These are phyloP conservation scores for Stenchaetothrips biformis DNA, from an alignment of 2,888 invertebrate species.

Conservation along the genomic window DNA sequence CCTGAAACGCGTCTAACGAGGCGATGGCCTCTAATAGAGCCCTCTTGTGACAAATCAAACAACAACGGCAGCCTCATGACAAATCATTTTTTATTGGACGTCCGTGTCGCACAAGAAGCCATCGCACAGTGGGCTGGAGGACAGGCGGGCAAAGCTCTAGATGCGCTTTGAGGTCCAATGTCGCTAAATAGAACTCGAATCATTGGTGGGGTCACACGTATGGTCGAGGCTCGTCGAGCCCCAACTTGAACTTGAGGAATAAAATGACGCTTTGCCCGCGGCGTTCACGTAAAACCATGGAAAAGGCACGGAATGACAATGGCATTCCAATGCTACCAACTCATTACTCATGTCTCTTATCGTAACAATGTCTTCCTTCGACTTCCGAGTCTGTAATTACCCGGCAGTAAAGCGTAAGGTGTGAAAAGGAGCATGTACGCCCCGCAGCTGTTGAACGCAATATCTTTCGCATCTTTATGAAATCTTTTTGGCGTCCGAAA, in stretches of 20 bases:
- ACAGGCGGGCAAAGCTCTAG: not conserved
- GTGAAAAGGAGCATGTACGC: not conserved
- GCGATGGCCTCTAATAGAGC: constrained; percentile 15
- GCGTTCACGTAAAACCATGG: no score
- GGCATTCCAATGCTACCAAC: not conserved
- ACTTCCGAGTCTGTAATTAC: constrained; percentile 1
- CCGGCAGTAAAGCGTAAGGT: not conserved
- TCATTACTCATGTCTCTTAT: constrained; percentile 3
- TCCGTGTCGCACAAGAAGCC: not conserved
- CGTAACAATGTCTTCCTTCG: not conserved
- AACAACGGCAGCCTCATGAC: not conserved
- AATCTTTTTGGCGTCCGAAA: not conserved
- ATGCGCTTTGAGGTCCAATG: no score
- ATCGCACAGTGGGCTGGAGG: not conserved
- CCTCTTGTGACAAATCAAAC: constrained; percentile 23
- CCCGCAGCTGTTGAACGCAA: not conserved
- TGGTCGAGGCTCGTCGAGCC: no score
- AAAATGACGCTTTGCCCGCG: no score
- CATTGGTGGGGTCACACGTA: no score
- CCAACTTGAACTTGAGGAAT: no score
- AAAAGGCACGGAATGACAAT: not conserved
- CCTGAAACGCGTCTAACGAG: constrained; percentile 2
- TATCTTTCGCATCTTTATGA: not conserved
- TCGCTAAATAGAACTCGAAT: no score
- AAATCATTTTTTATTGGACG: constrained; percentile 18